Conservation (phyloP, 2,888 invertebrate genomes). For the Julus scandinavius region DNA sequence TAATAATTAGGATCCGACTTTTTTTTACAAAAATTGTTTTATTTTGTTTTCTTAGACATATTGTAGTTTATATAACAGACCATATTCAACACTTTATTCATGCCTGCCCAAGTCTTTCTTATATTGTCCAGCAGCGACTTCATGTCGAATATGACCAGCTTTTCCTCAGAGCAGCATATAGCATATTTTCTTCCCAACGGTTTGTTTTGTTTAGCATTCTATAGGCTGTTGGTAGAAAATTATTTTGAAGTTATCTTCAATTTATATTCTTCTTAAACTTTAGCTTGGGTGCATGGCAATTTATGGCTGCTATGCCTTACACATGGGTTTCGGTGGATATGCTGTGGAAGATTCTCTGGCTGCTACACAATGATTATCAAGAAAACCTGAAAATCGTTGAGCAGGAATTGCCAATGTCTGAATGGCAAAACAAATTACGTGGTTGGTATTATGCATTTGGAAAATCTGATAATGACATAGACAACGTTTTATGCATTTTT, state of each 20-base stretch:
- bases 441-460: slow-evolving; percentile 56
- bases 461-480: not conserved
- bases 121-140: slow-evolving; percentile 70
- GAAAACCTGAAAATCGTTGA: slow-evolving; percentile 62
- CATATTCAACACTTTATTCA: slow-evolving; percentile 72
- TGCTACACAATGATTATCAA: slow-evolving; percentile 63
- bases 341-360: slow-evolving; percentile 67
- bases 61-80: slow-evolving; percentile 79
- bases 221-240: not conserved
- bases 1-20: not conserved
- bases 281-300: slow-evolving; percentile 81
- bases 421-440: slow-evolving; percentile 64
- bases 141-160: slow-evolving; percentile 80
- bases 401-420: slow-evolving; percentile 59
- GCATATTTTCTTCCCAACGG: slow-evolving; percentile 77
- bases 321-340: slow-evolving; percentile 64
- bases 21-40: not conserved
- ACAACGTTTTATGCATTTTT: slow-evolving; percentile 8
- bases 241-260: not conserved
- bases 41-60: slow-evolving; percentile 69
- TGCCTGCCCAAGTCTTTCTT: slow-evolving; percentile 58
- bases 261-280: slow-evolving; percentile 47
- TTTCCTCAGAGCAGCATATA: slow-evolving; percentile 75
- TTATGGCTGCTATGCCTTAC: slow-evolving; percentile 78
- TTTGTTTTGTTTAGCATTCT: slow-evolving; percentile 58